Conservation (phyloP, 2,888 invertebrate genomes). For the Operophtera brumata region DNA sequence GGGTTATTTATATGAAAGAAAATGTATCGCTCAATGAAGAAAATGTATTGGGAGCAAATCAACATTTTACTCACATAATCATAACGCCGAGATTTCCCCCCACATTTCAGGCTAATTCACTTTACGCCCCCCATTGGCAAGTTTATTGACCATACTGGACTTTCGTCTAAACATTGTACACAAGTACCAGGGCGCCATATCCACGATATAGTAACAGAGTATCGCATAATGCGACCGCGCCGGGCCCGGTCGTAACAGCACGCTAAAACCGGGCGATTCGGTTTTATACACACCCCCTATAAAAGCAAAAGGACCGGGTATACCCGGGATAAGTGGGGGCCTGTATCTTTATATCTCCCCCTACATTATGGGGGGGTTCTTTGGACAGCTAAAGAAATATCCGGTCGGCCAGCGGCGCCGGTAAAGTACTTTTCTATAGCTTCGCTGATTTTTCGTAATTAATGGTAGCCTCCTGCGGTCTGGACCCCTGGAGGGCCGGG, state of each 20-base stretch:
- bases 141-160: conserved; percentile 59
- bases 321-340: conserved; percentile 78
- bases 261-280: conserved; percentile 80
- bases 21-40: conserved; percentile 2
- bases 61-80: conserved; percentile 20
- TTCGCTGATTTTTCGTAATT: conserved; percentile 73
- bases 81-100: conserved; percentile 20
- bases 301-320: conserved; percentile 80
- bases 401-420: conserved; percentile 73
- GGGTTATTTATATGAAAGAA: no score
- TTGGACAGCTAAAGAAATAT: conserved; percentile 81
- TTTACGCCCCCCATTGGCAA: conserved; percentile 40
- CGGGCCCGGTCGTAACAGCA: conserved; percentile 77
- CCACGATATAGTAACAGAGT: conserved; percentile 61
- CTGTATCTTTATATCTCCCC: conserved; percentile 80
- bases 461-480: conserved; percentile 61
- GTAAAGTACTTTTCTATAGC: conserved; percentile 75
- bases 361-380: conserved; percentile 79
- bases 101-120: conserved; percentile 32
- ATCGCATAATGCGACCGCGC: conserved; percentile 66
- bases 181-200: conserved; percentile 68
- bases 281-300: conserved; percentile 81
- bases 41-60: conserved; percentile 7
- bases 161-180: conserved; percentile 41
- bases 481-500: conserved; percentile 42